phyloP scores from a whole-genome alignment of 1,140 invertebrate genomes.

The Steinernema feltiae region DNA sequence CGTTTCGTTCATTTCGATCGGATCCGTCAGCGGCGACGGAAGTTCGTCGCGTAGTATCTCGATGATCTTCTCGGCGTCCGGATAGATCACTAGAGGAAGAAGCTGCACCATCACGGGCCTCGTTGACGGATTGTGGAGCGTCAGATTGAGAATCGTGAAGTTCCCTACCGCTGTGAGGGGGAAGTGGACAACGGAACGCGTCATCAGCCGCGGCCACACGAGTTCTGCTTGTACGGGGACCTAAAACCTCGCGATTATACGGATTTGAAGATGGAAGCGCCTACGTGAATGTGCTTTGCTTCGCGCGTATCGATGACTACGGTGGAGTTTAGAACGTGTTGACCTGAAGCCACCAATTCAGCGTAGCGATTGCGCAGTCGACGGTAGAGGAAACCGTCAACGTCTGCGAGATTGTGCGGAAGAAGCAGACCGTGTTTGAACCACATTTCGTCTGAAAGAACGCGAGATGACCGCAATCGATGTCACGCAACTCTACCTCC shows the following conservation, averaged over 20 bases:
- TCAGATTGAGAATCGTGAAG: slow-evolving; percentile 64
- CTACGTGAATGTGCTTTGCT: slow-evolving; percentile 58
- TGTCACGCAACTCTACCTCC: slow-evolving; percentile 61
- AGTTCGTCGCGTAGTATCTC: slow-evolving; percentile 57
- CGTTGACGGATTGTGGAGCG: slow-evolving; percentile 63
- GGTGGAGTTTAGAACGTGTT: slow-evolving; percentile 66
- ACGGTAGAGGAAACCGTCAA: slow-evolving; percentile 61
- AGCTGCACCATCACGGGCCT: slow-evolving; percentile 62
- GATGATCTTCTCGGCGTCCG: slow-evolving; percentile 61
- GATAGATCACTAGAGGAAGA: slow-evolving; percentile 62
- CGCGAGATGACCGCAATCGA: background rate
- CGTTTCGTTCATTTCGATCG: slow-evolving; percentile 58
- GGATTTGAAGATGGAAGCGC: background rate
- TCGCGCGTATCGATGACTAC: slow-evolving; percentile 72
- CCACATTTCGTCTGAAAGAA: slow-evolving; percentile 63
- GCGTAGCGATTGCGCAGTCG: slow-evolving; percentile 59
- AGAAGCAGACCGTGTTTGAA: slow-evolving; percentile 70
- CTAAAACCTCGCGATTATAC: slow-evolving; percentile 65
- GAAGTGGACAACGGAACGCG: slow-evolving; percentile 65
- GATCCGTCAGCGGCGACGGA: slow-evolving; percentile 38
- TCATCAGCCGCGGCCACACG: slow-evolving; percentile 68
- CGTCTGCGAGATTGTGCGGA: slow-evolving; percentile 63
- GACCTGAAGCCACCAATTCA: slow-evolving; percentile 50
- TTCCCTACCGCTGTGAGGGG: slow-evolving; percentile 77
- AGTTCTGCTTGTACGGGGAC: slow-evolving; percentile 69